These are phyloP conservation scores for Vidua chalybeata DNA, from an alignment of 2,113 vertebrate species.

Conservation along the genomic window DNA sequence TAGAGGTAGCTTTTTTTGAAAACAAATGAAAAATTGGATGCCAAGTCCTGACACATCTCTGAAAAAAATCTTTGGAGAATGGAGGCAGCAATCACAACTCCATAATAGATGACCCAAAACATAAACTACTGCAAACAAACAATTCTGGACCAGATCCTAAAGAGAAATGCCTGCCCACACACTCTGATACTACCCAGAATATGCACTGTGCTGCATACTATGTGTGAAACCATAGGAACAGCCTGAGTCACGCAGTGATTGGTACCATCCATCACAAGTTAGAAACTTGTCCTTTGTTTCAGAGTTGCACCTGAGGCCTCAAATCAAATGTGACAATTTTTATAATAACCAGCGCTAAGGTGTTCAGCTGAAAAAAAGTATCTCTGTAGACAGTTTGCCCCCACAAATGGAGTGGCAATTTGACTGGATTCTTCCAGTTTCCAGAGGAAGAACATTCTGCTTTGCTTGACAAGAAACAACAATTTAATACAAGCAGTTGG, in stretches of 20 bases:
- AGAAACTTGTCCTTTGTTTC: conserved; percentile 41
- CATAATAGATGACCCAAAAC: conserved; percentile 1
- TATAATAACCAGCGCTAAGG: neutral
- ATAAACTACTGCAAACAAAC: conserved; percentile 34
- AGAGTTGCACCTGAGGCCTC: conserved; percentile 48
- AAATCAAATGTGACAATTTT: conserved; percentile 60
- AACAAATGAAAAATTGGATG: neutral
- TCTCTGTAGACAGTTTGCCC: neutral
- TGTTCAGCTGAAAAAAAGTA: conserved; percentile 24
- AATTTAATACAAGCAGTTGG: conserved; percentile 4
- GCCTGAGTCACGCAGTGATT: conserved; percentile 46
- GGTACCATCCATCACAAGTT: conserved; percentile 62
- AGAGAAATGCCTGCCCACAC: conserved; percentile 21
- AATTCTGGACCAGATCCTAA: conserved; percentile 7
- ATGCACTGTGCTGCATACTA: neutral
- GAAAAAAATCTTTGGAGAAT: neutral
- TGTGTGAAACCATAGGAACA: conserved; percentile 43
- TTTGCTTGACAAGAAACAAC: conserved; percentile 45
- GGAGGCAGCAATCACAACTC: neutral
- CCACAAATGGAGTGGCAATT: conserved; percentile 6
- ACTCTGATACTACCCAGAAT: neutral
- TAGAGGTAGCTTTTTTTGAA: neutral
- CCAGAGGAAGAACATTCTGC: conserved; percentile 11
- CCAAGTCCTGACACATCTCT: neutral
- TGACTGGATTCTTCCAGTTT: neutral